A percentile compares a stretch with the other conserved stretches of the same genome.
Evolutionary conservation across 2,797 vertebrate species (phyloP).

Genomic region (Crocodylus rhombifer): DNA sequence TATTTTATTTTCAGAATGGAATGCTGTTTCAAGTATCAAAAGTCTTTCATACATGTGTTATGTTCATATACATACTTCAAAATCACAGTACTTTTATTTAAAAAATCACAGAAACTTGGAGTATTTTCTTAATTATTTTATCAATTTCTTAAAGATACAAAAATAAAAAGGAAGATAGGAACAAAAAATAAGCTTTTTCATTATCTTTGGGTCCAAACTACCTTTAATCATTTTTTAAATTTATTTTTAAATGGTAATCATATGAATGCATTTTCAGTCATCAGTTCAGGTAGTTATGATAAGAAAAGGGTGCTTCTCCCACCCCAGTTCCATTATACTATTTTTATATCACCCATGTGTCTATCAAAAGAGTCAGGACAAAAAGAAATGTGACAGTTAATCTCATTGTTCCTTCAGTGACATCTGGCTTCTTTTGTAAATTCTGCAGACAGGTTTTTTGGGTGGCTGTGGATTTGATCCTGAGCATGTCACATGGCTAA

Average conservation of each 20-base stretch:
- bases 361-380: not conserved
- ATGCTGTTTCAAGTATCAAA: not conserved
- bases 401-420: not conserved
- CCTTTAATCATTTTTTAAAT: not conserved
- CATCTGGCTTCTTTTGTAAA: not conserved
- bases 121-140: no score
- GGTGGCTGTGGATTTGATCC: not conserved
- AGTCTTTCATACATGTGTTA: not conserved
- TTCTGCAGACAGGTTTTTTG: not conserved
- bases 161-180: not conserved
- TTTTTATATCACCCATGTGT: not conserved
- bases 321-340: not conserved
- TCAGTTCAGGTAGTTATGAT: not conserved
- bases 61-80: not conserved
- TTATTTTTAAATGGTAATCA: not conserved
- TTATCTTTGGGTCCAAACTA: not conserved
- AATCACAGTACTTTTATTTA: not conserved
- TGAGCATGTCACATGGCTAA: accelerated
- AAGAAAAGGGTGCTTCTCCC: not conserved
- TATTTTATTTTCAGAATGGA: not conserved
- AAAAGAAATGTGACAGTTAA: accelerated
- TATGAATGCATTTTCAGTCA: not conserved
- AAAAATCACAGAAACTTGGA: not conserved
- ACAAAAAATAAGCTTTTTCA: not conserved
- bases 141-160: not conserved